Evolutionary conservation across 2,888 invertebrate species (phyloP), one percentile per base, ranked within the genome.

Genomic region (Andrena haemorrhoa): DNA sequence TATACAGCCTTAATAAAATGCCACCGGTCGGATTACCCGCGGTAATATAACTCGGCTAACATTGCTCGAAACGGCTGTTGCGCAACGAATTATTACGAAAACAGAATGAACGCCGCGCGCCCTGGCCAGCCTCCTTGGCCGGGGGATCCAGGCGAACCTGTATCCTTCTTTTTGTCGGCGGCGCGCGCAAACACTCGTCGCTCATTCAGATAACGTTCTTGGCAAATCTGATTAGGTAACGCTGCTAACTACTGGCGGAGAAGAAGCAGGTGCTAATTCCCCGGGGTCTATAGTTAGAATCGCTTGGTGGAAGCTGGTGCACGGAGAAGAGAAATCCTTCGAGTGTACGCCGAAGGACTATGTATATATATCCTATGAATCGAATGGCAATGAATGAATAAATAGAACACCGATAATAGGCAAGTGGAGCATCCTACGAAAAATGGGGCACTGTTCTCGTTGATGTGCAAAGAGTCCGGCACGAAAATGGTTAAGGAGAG

Each of bases 1-100:
- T 60, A 66, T 66, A 84, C 29, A 58, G 71, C 51, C 68, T 83
- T 72, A 72, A 83, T 86, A 85, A 86, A 85, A 83, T 79, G 68
- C 74, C 83, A 76, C 73, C 71, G 85, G 69, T 85, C 82, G 79
- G 79, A 85, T 82, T 85, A 79, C 74, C 56, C 72, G 63, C 53
- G 61, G 69, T 73, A 69, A 77, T 76, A 74, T 64, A 73, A 75
- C 75, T 66, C 75, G 72, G 61, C 66, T 71, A 79, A 76, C 71
- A 60, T 75, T 68, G 65, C 83, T 79, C 70, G 79, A 79, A 79
- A 79, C 61, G 73, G 70, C 51, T 53, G 23, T 85, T 75, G n/a
- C 79, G 72, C 65, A 77, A 75, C 82, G 61, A 69, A 65, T 74
- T 56, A 70, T 68, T 74, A 69, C 73, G 70, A 79, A 41, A 68